Evolutionary conservation across 2,888 invertebrate species (phyloP).

Genomic region (Spodoptera exigua): DNA sequence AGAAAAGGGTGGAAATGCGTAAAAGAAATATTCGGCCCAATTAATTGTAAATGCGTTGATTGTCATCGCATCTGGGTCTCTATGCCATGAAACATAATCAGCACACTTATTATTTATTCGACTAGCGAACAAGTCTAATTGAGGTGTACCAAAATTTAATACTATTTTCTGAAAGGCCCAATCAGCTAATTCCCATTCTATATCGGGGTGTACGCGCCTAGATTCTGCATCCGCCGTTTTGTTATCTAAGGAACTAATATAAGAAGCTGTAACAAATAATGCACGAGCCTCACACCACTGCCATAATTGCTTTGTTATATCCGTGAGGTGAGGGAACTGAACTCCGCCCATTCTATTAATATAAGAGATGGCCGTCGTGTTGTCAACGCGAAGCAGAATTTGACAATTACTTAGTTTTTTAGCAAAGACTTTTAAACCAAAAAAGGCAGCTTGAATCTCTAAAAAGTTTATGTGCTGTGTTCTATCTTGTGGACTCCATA

Average conservation of each 20-base stretch:
- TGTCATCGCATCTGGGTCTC: constrained; percentile 10
- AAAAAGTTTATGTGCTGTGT: no score
- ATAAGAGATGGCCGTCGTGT: no score
- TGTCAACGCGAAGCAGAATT: constrained; percentile 11
- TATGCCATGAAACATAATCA: constrained; percentile 9
- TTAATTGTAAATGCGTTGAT: constrained; percentile 18
- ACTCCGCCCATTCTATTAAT: no score
- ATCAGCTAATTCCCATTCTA: constrained; percentile 4
- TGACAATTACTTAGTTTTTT: constrained; percentile 2
- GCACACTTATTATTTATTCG: constrained; percentile 8
- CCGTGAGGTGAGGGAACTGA: background rate
- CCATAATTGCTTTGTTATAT: constrained; percentile 19
- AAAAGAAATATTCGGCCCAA: constrained; percentile 12
- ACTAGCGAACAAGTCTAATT: constrained; percentile 5
- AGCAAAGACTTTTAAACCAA: no score
- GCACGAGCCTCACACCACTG: constrained; percentile 27
- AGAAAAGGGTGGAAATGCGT: constrained; percentile 19
- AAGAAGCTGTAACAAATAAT: no score
- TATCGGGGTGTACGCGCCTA: no score
- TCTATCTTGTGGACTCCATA: constrained; percentile 9
- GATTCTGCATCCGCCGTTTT: no score
- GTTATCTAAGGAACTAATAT: no score
- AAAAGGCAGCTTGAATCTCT: no score
- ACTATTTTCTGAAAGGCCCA: constrained; percentile 2
- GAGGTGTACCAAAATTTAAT: background rate